phyloP scores from a whole-genome alignment of 2,113 vertebrate species.

The Guaruba guarouba region DNA sequence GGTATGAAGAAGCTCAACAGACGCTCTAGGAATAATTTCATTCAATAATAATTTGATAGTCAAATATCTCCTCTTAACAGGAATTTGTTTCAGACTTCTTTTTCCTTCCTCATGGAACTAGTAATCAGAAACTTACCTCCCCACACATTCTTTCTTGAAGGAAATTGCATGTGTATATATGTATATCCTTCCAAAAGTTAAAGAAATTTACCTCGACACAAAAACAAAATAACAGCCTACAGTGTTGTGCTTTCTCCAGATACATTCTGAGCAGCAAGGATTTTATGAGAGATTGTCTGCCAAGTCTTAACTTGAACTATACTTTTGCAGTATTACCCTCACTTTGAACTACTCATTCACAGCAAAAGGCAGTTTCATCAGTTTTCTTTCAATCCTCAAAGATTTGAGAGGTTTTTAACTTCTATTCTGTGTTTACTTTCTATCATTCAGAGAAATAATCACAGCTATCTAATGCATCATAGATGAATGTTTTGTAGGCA shows the following conservation, averaged over 20 bases:
- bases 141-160: conserved; percentile 2
- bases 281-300: background rate
- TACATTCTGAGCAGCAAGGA: background rate
- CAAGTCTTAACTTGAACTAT: background rate
- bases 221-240: conserved; percentile 12
- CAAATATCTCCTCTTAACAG: background rate
- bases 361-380: background rate
- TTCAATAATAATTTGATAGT: background rate
- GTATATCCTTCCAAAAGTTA: conserved; percentile 31
- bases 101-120: background rate
- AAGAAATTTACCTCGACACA: conserved; percentile 43
- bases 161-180: background rate
- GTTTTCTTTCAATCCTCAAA: background rate
- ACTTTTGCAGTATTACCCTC: background rate
- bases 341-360: background rate
- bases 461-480: background rate
- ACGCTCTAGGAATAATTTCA: background rate
- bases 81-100: conserved; percentile 10
- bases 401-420: background rate
- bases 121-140: conserved; percentile 6
- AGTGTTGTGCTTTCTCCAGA: background rate
- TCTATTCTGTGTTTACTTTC: background rate
- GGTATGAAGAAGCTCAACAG: background rate
- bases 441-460: background rate
- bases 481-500: background rate